phyloP scores from a whole-genome alignment of 2,888 invertebrate species.

The Mythimna vitellina region DNA sequence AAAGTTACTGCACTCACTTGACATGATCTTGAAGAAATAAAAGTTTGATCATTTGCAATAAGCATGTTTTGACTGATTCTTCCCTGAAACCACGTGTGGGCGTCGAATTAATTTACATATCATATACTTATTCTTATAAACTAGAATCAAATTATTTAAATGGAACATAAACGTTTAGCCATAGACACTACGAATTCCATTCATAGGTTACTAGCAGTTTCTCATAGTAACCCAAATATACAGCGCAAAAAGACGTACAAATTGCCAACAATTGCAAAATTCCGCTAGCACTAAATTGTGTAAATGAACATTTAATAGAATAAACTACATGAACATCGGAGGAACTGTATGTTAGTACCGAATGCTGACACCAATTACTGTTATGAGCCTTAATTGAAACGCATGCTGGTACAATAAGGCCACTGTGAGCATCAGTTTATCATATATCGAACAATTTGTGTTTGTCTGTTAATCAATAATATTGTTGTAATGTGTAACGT shows the following conservation, averaged over 20 bases:
- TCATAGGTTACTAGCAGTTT: not conserved
- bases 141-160: not conserved
- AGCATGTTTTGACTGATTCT: slow-evolving; percentile 19
- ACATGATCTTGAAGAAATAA: slow-evolving; percentile 45
- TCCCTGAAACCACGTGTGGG: not conserved
- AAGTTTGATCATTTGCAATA: slow-evolving; percentile 37
- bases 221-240: not conserved
- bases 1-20: slow-evolving; percentile 52
- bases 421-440: slow-evolving; percentile 63
- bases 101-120: slow-evolving; percentile 19
- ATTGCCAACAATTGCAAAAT: slow-evolving; percentile 43
- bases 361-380: slow-evolving; percentile 81
- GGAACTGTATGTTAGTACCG: slow-evolving; percentile 51
- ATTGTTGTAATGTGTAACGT: slow-evolving; percentile 61
- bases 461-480: slow-evolving; percentile 69
- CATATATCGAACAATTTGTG: slow-evolving; percentile 69
- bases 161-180: not conserved
- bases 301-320: slow-evolving; percentile 59
- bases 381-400: slow-evolving; percentile 87
- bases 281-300: slow-evolving; percentile 54
- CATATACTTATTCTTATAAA: too few species aligned
- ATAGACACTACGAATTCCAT: too few species aligned
- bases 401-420: slow-evolving; percentile 77
- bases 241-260: slow-evolving; percentile 20
- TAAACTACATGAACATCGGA: slow-evolving; percentile 53